Evolutionary conservation across 2,888 invertebrate genomes (phyloP), one percentile per base, ranked within the genome.

Genomic region (Amphiduros pacificus): DNA sequence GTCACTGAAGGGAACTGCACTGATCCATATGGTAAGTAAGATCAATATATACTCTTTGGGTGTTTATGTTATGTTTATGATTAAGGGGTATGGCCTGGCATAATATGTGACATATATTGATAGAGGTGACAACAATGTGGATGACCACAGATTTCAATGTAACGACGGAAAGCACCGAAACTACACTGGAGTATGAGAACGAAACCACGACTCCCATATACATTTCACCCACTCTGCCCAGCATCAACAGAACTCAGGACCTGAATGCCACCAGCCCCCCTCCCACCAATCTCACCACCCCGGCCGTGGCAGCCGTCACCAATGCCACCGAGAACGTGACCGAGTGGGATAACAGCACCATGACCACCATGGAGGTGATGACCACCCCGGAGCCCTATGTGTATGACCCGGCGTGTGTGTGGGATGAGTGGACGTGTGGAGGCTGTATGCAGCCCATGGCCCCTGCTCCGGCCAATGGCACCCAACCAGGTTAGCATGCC

Each of bases 1-100:
- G 50, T 64, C 48, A 28, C 61, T 4, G 59, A 63, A 29, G 61
- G 50, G 6, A 64, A 66, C 56, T 66, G 66, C 50, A 24, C 53
- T 36, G 55, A 49, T 2, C 20, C 28, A 17, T 51, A 22, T 27
- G 49, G 55, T 52, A 31, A 53, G 55, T n/a, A n/a, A n/a, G n/a
- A n/a, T n/a, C n/a, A n/a, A n/a, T n/a, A n/a, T n/a, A n/a, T n/a
- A n/a, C n/a, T n/a, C n/a, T n/a, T n/a, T n/a, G n/a, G n/a, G n/a
- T n/a, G n/a, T n/a, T n/a, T n/a, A n/a, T n/a, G n/a, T n/a, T n/a
- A n/a, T n/a, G n/a, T n/a, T n/a, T n/a, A n/a, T n/a, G n/a, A n/a
- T n/a, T n/a, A n/a, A n/a, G n/a, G n/a, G n/a, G n/a, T n/a, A n/a
- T n/a, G n/a, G n/a, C n/a, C n/a, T n/a, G n/a, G n/a, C n/a, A n/a